Percentiles rank a stretch among this genome's conserved stretches.
Evolutionary conservation across 2,113 vertebrate genomes (phyloP).

Genomic region (Porphyrio hochstetteri): DNA sequence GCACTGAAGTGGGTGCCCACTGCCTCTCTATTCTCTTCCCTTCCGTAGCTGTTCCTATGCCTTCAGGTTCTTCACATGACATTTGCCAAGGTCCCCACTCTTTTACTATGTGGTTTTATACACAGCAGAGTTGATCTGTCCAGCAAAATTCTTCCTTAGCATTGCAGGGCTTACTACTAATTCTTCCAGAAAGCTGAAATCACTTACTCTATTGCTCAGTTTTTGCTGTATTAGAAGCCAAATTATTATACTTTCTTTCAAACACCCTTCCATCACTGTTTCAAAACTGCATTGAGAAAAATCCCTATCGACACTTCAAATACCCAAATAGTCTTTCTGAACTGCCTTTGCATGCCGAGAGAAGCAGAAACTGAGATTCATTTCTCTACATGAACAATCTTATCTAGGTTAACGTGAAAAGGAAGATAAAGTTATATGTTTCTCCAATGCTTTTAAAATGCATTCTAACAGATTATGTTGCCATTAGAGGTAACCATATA

Average conservation of each 20-base stretch:
- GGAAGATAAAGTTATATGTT: conserved; percentile 20
- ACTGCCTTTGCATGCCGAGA: neutral
- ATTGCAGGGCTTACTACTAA: conserved; percentile 18
- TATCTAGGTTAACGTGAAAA: neutral
- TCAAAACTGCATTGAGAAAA: neutral
- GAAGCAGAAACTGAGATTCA: neutral
- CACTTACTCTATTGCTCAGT: neutral
- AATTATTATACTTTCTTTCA: neutral
- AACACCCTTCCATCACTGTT: neutral
- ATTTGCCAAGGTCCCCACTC: neutral
- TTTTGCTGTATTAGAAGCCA: neutral
- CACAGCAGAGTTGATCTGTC: conserved; percentile 62
- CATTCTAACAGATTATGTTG: neutral
- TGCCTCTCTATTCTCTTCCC: neutral
- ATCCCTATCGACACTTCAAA: neutral
- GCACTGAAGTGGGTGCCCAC: neutral
- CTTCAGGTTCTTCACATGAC: neutral
- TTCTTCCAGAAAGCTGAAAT: neutral
- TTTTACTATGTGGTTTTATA: neutral
- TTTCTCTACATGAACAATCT: neutral
- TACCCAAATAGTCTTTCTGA: neutral
- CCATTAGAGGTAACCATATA: neutral
- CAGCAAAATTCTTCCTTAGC: conserved; percentile 68
- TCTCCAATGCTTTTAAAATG: neutral
- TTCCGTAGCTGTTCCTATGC: neutral